Percentiles rank a stretch among this genome's conserved stretches.
phyloP scores from a whole-genome alignment of 1,140 invertebrate genomes.

The Bombus picipes region DNA sequence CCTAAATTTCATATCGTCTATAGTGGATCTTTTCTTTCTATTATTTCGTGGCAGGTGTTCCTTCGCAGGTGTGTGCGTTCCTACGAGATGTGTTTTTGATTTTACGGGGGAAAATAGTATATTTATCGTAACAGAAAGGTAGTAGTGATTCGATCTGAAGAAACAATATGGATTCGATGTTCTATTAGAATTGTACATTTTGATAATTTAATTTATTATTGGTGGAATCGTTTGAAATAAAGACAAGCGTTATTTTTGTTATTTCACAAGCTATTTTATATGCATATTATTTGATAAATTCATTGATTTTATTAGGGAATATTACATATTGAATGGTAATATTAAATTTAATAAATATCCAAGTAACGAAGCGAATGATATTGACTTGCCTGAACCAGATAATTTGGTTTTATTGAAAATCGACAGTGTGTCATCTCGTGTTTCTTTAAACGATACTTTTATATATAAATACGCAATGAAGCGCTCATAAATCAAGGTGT shows the following conservation, averaged over 20 bases:
- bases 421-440: not conserved
- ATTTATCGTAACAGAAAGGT: conserved; percentile 23
- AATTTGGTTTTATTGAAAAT: not conserved
- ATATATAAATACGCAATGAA: not conserved
- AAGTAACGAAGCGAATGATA: not conserved
- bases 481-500: not conserved
- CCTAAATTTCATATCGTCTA: conserved; percentile 58
- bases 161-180: too few species aligned
- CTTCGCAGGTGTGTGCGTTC: conserved; percentile 26
- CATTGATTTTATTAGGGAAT: not conserved
- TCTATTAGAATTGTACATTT: not conserved
- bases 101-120: not conserved
- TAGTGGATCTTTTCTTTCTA: conserved; percentile 29
- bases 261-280: too few species aligned
- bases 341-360: too few species aligned
- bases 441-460: not conserved
- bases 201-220: not conserved
- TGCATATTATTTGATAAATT: not conserved
- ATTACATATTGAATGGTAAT: not conserved
- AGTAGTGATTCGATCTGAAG: not conserved
- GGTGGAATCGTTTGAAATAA: not conserved
- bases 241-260: too few species aligned
- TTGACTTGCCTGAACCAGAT: not conserved
- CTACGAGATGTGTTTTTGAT: conserved; percentile 24
- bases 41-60: conserved; percentile 54